Base-by-base conservation (phyloP, 2,888 invertebrate genomes). In the Deilephila porcellus region DNA sequence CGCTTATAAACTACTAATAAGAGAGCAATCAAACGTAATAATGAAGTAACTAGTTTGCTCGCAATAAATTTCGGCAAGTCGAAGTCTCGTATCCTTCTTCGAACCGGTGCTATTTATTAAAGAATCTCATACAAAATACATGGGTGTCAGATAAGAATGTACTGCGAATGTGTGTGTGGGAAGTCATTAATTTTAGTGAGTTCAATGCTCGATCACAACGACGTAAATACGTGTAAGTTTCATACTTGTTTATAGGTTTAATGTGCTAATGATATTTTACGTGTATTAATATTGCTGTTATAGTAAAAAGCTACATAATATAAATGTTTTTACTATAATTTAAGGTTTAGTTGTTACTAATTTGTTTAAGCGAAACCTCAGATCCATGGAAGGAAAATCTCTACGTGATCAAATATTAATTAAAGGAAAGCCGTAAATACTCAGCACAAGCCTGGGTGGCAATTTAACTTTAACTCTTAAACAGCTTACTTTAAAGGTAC, bases 101-200 rank as follows among this genome's bases (percentile, higher is more conserved):
- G 59, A 67, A 73, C 64, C 34, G 62, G 37, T 73, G 25, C 64
- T 45, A 64, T 59, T 60, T 73, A 29, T 59, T 71, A 71, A 56
- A 59, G 32, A 56, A 71, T 34, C 56, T 20, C 64, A 37, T 73
- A 67, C 45, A 73, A 67, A 56, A 67, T 64, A 73, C 62, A 67
- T 34, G 59, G 64, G 34, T 34, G 56, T 72, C 72, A 32, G 64
- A 53, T 64, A 67, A 72, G 56, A 63, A 67, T 67, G n/a, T 63
- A 56, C 64, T 67, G 53, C 56, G 37, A 72, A 72, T 64, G 64
- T 53, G 59, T 63, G 73, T 70, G 73, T 73, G 73, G 73, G 73
- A 73, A 73, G 73, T 73, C 60, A 71, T 73, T 70, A 45, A 73
- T 73, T 73, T 73, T 71, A 25, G 53, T 59, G 64, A 70, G 73